Evolutionary conservation across 2,113 vertebrate genomes (phyloP), one percentile per base, ranked within the genome.

Genomic region (human (Homo sapiens)): DNA sequence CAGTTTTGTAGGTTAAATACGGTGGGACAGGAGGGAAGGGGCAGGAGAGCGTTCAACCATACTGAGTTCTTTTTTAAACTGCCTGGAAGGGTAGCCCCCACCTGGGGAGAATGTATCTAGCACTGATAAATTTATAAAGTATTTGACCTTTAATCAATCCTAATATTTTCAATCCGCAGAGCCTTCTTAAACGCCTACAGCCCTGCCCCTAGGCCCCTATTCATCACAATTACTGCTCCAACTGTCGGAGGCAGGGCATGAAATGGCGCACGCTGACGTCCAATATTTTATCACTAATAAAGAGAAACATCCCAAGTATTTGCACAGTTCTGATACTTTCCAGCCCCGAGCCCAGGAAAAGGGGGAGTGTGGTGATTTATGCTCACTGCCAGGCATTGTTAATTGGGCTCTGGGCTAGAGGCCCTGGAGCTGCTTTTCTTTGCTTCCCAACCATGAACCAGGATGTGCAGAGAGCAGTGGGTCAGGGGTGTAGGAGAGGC

Each of bases 251-350:
- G 98, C 98, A 98, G 98, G 97, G 97, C 97, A 95, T 97, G 97
- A 98, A 98, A 98, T 89, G 95, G 97, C 96, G 50, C 93, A 97
- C 0, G 93, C 97, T 98, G 98, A 98, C 98, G 98, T 98, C 96
- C 98, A 98, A 98, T 99, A 98, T 99, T 99, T 99, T 99, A 99
- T 98, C 98, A 98, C 98, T 99, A 99, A 99, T 98, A 98, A 98
- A 93, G 98, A 98, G 97, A 98, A 98, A 98, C 98, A 98, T 98
- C 98, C 98, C 98, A 98, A 98, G 86, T 98, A 98, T 98, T 98
- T 98, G 98, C 97, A 88, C 97, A 97, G 93, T 98, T 98, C 97
- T 98, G 98, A 98, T 98, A 97, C 97, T 98, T 98, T 98, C 98
- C 98, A 98, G 98, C 94, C 94, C 92, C 8, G 66, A 96, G 96